Base-by-base conservation (phyloP, 2,113 vertebrate species). In the Plecturocebus donacophilus region DNA sequence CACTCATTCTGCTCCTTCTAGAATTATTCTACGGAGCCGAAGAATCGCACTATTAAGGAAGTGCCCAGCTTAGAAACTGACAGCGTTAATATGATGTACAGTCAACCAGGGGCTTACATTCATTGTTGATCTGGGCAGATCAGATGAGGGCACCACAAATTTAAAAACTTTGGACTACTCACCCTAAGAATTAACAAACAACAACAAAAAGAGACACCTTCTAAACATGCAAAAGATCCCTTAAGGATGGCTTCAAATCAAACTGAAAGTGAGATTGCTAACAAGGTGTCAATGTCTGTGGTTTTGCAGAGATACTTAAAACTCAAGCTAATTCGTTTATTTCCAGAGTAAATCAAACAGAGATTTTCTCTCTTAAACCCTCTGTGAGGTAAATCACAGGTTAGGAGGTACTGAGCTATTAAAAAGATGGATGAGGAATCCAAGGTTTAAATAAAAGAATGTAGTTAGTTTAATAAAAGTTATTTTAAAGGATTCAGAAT, bases 401-500 rank as follows among this genome's bases (percentile, higher is more conserved):
- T 76, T 70, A 88, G 80, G 27, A 87, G 88, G 23, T 7, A 47
- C 27, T 52, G 75, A 56, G 32, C 27, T 66, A 64, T 45, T 64
- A 80, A 90, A 61, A 19, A 25, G 47, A 58, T 23, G 77, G 7
- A 27, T 54, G 61, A 92, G 27, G 45, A 87, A 64, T 79, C 25
- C 77, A 80, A 93, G 73, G 14, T 49, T 86, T 90, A 76, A 52
- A 49, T 30, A 76, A 64, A 92, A 83, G 38, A 82, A 16, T 42
- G 17, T 23, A 87, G 35, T 64, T 38, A 90, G 42, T 77, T 88
- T 87, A 84, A 4, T 23, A 90, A 90, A 84, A 75, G 38, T 71
- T 58, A 23, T 80, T 88, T 76, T 47, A 85, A 85, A 91, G 32
- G 8, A 76, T 90, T 89, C 81, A 92, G 35, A 95, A 88, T 76